These are phyloP conservation scores for Rhabdornis inornatus DNA, from an alignment of 2,113 vertebrate genomes.

Conservation along the genomic window DNA sequence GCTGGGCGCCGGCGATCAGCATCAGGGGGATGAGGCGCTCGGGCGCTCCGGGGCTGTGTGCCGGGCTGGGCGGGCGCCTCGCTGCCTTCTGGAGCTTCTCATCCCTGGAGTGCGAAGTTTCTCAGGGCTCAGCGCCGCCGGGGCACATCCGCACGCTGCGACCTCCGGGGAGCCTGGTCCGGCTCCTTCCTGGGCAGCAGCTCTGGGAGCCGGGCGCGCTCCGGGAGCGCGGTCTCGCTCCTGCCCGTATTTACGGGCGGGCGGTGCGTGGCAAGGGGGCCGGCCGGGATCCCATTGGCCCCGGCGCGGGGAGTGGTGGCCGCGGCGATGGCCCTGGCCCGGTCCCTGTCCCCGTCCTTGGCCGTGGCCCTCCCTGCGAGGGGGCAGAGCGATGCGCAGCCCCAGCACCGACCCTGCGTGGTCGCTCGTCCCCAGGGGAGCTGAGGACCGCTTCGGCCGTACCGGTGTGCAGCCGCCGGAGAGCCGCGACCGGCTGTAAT, in stretches of 20 bases:
- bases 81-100: neutral
- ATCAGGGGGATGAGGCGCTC: neutral
- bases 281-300: constrained; percentile 45
- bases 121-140: neutral
- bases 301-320: constrained; percentile 29
- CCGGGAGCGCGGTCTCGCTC: neutral
- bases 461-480: neutral
- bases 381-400: constrained; percentile 8
- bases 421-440: neutral
- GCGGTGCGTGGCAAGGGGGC: neutral
- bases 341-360: neutral
- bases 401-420: neutral
- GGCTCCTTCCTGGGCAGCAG: neutral
- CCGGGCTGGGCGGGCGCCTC: neutral
- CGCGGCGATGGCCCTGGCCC: neutral
- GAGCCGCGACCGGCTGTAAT: neutral
- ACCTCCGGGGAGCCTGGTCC: neutral
- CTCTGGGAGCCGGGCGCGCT: neutral
- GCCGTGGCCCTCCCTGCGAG: neutral
- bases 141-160: neutral
- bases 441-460: neutral
- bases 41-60: neutral
- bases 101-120: neutral
- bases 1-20: neutral
- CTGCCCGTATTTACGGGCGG: constrained; percentile 52